Evolutionary conservation across 2,888 invertebrate species (phyloP), one percentile per base, ranked within the genome.

Genomic region (Plutella xylostella): DNA sequence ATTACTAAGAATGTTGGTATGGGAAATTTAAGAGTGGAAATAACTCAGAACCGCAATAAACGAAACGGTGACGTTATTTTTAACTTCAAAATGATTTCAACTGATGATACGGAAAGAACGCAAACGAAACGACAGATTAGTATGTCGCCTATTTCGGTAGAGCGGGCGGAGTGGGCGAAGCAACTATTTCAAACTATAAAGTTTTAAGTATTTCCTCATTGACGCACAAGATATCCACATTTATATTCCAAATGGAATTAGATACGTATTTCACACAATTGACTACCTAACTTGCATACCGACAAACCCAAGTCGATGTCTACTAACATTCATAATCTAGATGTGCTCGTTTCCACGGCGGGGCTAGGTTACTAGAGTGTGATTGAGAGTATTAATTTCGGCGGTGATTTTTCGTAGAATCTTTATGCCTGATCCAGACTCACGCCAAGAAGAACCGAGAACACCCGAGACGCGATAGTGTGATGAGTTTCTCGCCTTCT

Each of bases 311-410:
- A n/a, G n/a, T 78, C 76, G 76, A 79, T 80, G 82, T 80, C 75
- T 82, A 82, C 82, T 82, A 82, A 82, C 80, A 64, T 76, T 78
- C 33, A 77, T 76, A 72, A 65, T 60, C 68, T 63, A 69, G 70
- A 67, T 63, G 61, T 55, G 78, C 74, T 77, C 76, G 74, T 71
- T 68, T 65, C 71, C 19, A 68, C 68, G 70, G 69, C 71, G 76
- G 79, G 79, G 76, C 72, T 80, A 80, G 79, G 78, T 74, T 66
- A 55, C 19, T 33, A 42, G 62, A 65, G 76, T 77, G 79, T 78
- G 76, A 65, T 72, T 67, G 55, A 61, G 48, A 59, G 57, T 66
- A 66, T 66, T 67, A 60, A 64, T 61, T 59, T 57, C 57, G 56
- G 51, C 45, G 65, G 65, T 68, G 65, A 57, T 57, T 56, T 58